phyloP scores from a whole-genome alignment of 2,888 invertebrate genomes.

The Prosopocoilus inquinatus region DNA sequence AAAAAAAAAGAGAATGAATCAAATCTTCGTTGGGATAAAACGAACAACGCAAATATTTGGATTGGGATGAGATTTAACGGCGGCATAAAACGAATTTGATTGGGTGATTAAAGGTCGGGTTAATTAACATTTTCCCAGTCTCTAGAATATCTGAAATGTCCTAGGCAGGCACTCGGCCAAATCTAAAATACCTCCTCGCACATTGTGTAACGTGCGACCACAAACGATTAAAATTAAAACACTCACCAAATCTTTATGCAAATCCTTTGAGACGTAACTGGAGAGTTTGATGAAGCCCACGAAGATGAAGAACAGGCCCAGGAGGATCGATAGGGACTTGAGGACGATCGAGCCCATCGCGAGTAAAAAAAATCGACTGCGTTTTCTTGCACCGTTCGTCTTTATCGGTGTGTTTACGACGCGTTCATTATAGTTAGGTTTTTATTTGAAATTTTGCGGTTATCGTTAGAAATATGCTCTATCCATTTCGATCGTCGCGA shows the following conservation, averaged over 20 bases:
- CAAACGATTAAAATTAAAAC: slow-evolving; percentile 10
- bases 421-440: neutral
- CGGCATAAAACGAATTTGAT: no score
- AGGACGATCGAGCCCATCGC: slow-evolving; percentile 75
- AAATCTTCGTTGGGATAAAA: no score
- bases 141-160: slow-evolving; percentile 36
- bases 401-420: neutral
- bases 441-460: slow-evolving; percentile 3
- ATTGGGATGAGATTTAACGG: no score
- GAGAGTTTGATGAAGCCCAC: slow-evolving; percentile 91
- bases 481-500: slow-evolving; percentile 33
- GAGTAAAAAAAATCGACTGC: no score
- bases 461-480: slow-evolving; percentile 14
- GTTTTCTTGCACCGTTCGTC: no score
- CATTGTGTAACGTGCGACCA: slow-evolving; percentile 32
- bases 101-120: no score
- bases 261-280: slow-evolving; percentile 88
- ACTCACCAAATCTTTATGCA: slow-evolving; percentile 94
- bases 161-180: slow-evolving; percentile 48
- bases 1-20: no score
- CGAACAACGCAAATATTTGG: no score
- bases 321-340: slow-evolving; percentile 84
- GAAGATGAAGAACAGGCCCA: slow-evolving; percentile 93
- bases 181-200: slow-evolving; percentile 37
- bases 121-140: slow-evolving; percentile 5